Evolutionary conservation across 1,140 invertebrate genomes (phyloP).

Genomic region (Metopolophium dirhodum): DNA sequence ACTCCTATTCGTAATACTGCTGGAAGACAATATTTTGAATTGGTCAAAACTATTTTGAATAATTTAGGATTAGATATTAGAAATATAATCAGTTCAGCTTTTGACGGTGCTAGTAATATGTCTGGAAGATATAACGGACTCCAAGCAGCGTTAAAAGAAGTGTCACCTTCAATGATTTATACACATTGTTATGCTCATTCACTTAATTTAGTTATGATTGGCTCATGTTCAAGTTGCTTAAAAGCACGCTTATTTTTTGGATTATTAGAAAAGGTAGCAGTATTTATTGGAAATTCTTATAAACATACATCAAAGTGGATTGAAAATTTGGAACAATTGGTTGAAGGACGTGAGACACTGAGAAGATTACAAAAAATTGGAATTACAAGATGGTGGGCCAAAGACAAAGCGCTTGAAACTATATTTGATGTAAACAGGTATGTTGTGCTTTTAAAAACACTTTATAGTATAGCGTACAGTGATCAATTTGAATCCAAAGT

Average conservation of each 20-base stretch:
- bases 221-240: not conserved
- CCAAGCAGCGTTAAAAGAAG: not conserved
- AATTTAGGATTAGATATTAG: not conserved
- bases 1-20: slow-evolving; percentile 1
- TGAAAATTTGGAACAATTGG: slow-evolving; percentile 1
- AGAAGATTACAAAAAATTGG: slow-evolving; percentile 10
- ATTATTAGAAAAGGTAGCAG: not conserved
- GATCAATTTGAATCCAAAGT: not conserved
- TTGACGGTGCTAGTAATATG: slow-evolving; percentile 7
- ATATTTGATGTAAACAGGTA: not conserved
- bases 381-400: not conserved
- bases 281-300: not conserved
- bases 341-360: not conserved
- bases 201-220: slow-evolving; percentile 9
- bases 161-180: not conserved
- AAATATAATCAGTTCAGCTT: not conserved
- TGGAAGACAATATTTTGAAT: not conserved
- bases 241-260: not conserved
- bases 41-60: not conserved
- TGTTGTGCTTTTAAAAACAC: slow-evolving; percentile 16
- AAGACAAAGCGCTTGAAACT: slow-evolving; percentile 1
- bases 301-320: not conserved
- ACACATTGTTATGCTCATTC: slow-evolving; percentile 13
- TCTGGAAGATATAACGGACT: not conserved
- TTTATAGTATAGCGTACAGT: not conserved